phyloP scores from a whole-genome alignment of 2,888 invertebrate genomes.

The Ypsolopha scabrella region DNA sequence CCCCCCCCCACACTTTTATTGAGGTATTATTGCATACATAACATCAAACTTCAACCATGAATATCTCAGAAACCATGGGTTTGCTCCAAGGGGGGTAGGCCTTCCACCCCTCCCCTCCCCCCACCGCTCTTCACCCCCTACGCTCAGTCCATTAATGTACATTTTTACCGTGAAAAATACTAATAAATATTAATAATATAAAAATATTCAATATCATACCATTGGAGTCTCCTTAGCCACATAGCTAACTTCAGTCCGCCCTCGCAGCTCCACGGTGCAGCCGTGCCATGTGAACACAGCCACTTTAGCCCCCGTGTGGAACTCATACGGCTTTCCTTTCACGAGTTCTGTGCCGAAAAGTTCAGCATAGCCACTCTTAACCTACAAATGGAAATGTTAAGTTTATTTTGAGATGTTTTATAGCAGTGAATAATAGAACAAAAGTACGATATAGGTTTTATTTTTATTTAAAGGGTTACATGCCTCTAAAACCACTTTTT shows the following conservation, averaged over 20 bases:
- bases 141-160: too few species aligned
- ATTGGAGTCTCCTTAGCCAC: constrained; percentile 97
- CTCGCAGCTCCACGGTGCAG: constrained; percentile 86
- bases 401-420: too few species aligned
- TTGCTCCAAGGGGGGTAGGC: too few species aligned
- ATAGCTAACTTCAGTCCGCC: constrained; percentile 93
- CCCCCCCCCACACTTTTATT: too few species aligned
- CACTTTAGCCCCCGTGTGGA: constrained; percentile 90
- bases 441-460: not conserved
- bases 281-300: constrained; percentile 98
- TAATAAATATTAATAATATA: not conserved
- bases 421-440: too few species aligned
- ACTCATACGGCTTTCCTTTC: constrained; percentile 91
- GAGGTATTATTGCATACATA: too few species aligned
- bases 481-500: constrained; percentile 85
- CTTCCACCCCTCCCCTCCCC: too few species aligned
- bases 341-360: constrained; percentile 97
- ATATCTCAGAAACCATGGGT: too few species aligned
- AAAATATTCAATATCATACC: constrained; percentile 63
- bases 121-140: too few species aligned
- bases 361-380: constrained; percentile 93
- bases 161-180: too few species aligned
- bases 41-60: too few species aligned
- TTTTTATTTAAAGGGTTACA: not conserved
- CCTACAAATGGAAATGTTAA: constrained; percentile 50